phyloP scores from a whole-genome alignment of 2,888 invertebrate species.

The Lordiphosa andalusiaca region DNA sequence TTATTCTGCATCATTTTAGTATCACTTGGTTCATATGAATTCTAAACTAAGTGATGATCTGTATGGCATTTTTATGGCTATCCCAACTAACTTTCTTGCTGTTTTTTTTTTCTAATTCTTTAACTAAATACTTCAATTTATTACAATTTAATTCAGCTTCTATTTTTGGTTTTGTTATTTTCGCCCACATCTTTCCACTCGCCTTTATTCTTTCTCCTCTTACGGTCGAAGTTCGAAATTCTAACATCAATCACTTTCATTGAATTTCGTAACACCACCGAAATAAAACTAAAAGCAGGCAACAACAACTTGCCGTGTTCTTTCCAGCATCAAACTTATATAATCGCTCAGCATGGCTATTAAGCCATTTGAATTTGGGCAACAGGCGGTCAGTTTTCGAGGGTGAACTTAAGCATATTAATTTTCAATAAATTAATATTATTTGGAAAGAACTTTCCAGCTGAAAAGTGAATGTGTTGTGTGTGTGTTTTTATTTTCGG shows the following conservation, averaged over 20 bases:
- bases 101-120: no score
- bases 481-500: constrained; percentile 5
- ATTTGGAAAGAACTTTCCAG: constrained; percentile 33
- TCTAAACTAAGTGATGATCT: no score
- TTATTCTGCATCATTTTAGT: no score
- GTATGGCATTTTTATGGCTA: no score
- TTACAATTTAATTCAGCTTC: no score
- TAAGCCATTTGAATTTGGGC: constrained; percentile 51
- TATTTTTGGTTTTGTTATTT: not conserved
- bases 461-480: constrained; percentile 62
- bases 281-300: not conserved
- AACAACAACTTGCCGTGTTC: constrained; percentile 12
- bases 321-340: constrained; percentile 20
- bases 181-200: constrained; percentile 24
- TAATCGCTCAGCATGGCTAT: constrained; percentile 51
- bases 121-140: not conserved
- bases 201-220: constrained; percentile 9
- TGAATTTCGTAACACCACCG: constrained; percentile 46
- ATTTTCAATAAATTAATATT: constrained; percentile 19
- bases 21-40: no score
- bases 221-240: constrained; percentile 36
- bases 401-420: constrained; percentile 1
- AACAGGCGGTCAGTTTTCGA: constrained; percentile 9
- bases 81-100: no score
- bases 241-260: constrained; percentile 74